Evolutionary conservation across 2,797 vertebrate genomes (phyloP), one percentile per base, ranked within the genome.

Genomic region (Tolypeutes matacus): DNA sequence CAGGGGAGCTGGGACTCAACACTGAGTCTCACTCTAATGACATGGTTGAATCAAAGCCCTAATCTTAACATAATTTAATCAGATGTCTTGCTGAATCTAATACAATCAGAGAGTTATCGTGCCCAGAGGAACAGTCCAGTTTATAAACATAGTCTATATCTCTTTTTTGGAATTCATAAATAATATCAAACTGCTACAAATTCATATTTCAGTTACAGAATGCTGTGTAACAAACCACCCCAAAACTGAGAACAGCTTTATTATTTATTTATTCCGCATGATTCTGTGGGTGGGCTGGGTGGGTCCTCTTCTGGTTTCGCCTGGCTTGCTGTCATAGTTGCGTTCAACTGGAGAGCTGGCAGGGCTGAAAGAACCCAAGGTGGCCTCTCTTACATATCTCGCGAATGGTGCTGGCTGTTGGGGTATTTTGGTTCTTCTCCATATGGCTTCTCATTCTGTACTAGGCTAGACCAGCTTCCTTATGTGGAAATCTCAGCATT

Each of bases 301-400:
- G 25, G 64, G 77, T 93, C 86, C 62, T 89, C 75, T 94, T 89
- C 39, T 46, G 15, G 42, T 77, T 90, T 46, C 80, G 25, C 77
- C 65, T 25, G 6, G 31, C 73, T 93, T 83, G 5, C 34, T 85
- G 34, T 20, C 5, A 7, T 75, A 42, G 46, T 62, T 77, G 53
- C 49, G 7, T 80, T 77, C 80, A 60, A n/a, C 75, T 78, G 46
- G 80, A 94, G 65, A n/a, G 56, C n/a, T 34, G 62, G 34, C 49
- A 36, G 62, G 46, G 25, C 69, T 23, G 27, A 58, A 56, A 92
- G 39, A 21, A 39, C 39, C 34, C 72, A 56, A 34, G 58, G 49
- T 42, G 80, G 49, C 42, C 5, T 94, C 25, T 21, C 31, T 70
- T 72, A 56, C 34, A 11, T 53, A 20, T 46, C 83, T 85, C 58